phyloP scores from a whole-genome alignment of 2,888 invertebrate species.

The Ichneumon xanthorius region DNA sequence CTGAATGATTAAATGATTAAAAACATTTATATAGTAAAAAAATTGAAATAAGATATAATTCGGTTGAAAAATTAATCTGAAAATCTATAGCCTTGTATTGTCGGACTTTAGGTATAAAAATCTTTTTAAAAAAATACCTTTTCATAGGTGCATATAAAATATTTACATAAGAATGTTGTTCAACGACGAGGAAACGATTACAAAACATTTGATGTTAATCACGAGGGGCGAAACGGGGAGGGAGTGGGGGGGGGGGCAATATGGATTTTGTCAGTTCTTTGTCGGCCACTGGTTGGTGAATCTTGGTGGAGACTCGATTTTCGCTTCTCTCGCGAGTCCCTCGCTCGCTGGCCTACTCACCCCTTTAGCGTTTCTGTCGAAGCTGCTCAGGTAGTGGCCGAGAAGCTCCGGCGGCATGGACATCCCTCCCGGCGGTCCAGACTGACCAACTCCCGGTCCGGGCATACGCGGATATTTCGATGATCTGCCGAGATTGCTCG shows the following conservation, averaged over 20 bases:
- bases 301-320: constrained; percentile 51
- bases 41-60: constrained; percentile 1
- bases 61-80: neutral
- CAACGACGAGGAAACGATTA: neutral
- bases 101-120: constrained; percentile 1
- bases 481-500: constrained; percentile 52
- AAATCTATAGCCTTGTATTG: neutral
- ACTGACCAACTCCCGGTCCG: constrained; percentile 59
- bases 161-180: neutral
- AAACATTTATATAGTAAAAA: neutral
- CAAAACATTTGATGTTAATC: constrained; percentile 21
- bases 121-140: neutral
- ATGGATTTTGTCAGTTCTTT: constrained; percentile 54
- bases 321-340: constrained; percentile 54
- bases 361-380: constrained; percentile 76
- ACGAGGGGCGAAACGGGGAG: neutral
- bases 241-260: neutral
- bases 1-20: neutral
- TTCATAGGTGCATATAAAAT: neutral
- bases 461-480: constrained; percentile 65
- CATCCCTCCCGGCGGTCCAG: constrained; percentile 65
- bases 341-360: constrained; percentile 78
- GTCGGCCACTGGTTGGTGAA: constrained; percentile 61
- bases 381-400: constrained; percentile 77
- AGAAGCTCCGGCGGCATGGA: constrained; percentile 80